phyloP scores from a whole-genome alignment of 2,113 vertebrate genomes.

The Buteo buteo region DNA sequence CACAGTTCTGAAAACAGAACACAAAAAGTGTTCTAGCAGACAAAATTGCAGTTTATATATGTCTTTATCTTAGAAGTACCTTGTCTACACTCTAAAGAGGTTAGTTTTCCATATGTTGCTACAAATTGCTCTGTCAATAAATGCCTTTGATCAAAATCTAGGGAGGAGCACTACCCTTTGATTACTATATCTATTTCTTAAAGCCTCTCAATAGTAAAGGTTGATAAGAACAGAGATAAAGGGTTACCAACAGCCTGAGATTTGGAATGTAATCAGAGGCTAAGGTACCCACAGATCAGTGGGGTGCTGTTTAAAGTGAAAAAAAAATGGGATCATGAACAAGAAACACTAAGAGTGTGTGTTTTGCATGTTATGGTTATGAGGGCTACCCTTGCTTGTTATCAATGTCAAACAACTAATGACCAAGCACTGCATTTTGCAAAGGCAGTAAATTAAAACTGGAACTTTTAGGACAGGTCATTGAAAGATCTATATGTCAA shows the following conservation, averaged over 20 bases:
- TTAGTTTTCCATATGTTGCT: not conserved
- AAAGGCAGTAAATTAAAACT: not conserved
- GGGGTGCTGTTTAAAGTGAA: not conserved
- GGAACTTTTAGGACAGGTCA: not conserved
- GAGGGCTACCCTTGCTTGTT: not conserved
- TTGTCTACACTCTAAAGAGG: not conserved
- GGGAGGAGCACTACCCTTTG: not conserved
- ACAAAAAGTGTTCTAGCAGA: not conserved
- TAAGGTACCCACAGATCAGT: not conserved
- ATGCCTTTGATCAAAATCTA: conserved; percentile 20
- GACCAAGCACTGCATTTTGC: not conserved
- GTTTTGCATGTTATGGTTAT: not conserved
- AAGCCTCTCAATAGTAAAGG: not conserved
- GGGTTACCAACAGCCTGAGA: not conserved
- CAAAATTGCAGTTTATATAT: not conserved
- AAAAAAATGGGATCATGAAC: not conserved
- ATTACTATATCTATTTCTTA: conserved; percentile 11
- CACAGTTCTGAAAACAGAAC: not conserved
- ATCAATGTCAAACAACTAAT: not conserved
- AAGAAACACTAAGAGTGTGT: not conserved
- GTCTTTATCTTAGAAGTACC: not conserved
- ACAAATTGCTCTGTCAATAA: conserved; percentile 57
- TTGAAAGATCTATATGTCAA: not conserved
- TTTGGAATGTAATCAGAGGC: not conserved
- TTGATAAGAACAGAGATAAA: conserved; percentile 28